Base-by-base conservation (phyloP, 1,140 invertebrate genomes). In the Drosophila tropicalis region DNA sequence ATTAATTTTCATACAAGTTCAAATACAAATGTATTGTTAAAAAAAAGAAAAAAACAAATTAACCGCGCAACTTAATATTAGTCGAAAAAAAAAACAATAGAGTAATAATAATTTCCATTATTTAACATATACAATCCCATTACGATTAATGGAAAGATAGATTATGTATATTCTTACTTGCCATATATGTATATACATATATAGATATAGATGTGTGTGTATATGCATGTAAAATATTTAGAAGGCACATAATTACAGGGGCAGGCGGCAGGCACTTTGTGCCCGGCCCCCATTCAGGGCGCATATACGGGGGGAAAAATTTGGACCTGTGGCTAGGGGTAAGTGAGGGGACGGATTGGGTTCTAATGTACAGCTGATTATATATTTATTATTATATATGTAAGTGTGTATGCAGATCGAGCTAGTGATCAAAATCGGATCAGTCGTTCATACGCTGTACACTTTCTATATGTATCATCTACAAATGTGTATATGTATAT, bases 191-290 rank as follows among this genome's bases (percentile, higher is more conserved):
- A 67, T 63, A 47, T 78, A n/a, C n/a, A 56, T 76, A 15, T 63
- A 70, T 41, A 79, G 71, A 67, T 66, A 67, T 67, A 79, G 66
- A 86, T 63, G 75, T 68, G 69, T 79, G 36, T 17, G 9, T 47
- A 54, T 67, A 25, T 76, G 47, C 41, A 51, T 51, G 17, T 51
- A 51, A 51, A 51, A 12, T 51, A 51, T 56, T 86, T 68, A 67
- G 76, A 89, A 87, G 79, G 83, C 83, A 87, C 83, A 87, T 87
- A 83, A 87, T 83, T 83, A 87, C 84, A 83, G 76, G 72, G 80
- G 76, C 74, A 74, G 66, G 61, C 66, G 79, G 44, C 22, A 58
- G 58, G 54, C 66, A 44, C 62, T 67, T 64, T 29, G 66, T 72
- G 62, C 40, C 72, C 55, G 58, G 10, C 54, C 65, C 65, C 62